Percentiles rank a stretch among this genome's conserved stretches.
These are phyloP conservation scores for Eledona agricola DNA, from an alignment of 2,888 invertebrate genomes.

Conservation along the genomic window DNA sequence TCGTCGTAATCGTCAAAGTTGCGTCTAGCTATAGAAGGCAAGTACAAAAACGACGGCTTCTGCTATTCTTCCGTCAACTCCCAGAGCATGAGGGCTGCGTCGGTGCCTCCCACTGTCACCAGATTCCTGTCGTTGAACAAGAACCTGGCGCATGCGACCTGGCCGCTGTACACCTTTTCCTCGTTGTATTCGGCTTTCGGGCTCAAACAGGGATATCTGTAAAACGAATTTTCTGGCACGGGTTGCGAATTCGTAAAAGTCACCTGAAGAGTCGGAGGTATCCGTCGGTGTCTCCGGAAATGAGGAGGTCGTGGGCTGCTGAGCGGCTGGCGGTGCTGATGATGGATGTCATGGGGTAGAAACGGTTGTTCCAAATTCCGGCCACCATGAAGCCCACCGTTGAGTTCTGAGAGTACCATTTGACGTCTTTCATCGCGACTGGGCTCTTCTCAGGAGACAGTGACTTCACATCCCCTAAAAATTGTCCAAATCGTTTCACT, in stretches of 20 bases:
- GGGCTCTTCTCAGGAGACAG: slow-evolving; percentile 88
- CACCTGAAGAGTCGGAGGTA: slow-evolving; percentile 66
- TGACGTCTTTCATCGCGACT: slow-evolving; percentile 88
- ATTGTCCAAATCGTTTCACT: too few species aligned
- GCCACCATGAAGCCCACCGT: slow-evolving; percentile 88
- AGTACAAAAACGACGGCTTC: slow-evolving; percentile 47
- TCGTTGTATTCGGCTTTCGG: slow-evolving; percentile 89
- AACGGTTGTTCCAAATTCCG: slow-evolving; percentile 90
- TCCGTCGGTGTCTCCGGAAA: slow-evolving; percentile 90
- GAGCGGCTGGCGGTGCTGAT: slow-evolving; percentile 84
- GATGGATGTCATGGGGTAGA: slow-evolving; percentile 85
- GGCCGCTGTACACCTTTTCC: slow-evolving; percentile 86
- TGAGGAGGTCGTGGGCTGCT: slow-evolving; percentile 82
- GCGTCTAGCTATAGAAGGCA: slow-evolving; percentile 44
- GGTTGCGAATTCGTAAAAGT: too few species aligned
- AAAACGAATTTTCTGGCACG: slow-evolving; percentile 38
- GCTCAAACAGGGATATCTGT: slow-evolving; percentile 86
- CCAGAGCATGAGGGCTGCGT: slow-evolving; percentile 92
- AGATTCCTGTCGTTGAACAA: slow-evolving; percentile 87
- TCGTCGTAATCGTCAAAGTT: slow-evolving; percentile 42
- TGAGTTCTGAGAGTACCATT: slow-evolving; percentile 88
- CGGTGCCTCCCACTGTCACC: slow-evolving; percentile 86
- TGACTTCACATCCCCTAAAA: slow-evolving; percentile 88
- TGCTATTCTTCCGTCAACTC: slow-evolving; percentile 83
- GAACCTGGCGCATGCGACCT: slow-evolving; percentile 82